Percentiles rank a stretch among this genome's conserved stretches.
phyloP scores from a whole-genome alignment of 1,140 invertebrate genomes.

The Papilio aristodemus region DNA sequence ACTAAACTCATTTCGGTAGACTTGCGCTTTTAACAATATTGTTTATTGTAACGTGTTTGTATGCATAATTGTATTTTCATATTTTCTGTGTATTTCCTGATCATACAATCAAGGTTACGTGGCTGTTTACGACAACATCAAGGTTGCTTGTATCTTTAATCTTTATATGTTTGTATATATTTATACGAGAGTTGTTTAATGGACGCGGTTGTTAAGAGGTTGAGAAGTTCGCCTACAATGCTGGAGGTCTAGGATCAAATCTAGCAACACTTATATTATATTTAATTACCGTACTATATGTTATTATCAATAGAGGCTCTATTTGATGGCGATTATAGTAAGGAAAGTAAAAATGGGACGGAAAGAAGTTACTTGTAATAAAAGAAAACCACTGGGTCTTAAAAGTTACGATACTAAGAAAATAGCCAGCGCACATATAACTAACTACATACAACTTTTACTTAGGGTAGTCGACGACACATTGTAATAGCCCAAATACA shows the following conservation, averaged over 20 bases:
- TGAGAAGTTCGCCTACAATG: not conserved
- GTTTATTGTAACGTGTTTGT: not conserved
- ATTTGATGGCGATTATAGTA: too few relatives aligned
- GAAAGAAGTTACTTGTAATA: too few relatives aligned
- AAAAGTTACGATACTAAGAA: too few relatives aligned
- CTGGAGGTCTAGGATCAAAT: not conserved
- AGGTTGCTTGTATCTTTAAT: constrained; percentile 22
- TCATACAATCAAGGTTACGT: constrained; percentile 8
- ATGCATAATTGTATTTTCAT: constrained; percentile 8
- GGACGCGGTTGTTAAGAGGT: not conserved
- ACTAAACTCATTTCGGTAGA: not conserved
- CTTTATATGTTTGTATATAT: constrained; percentile 16
- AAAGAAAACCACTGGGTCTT: too few relatives aligned
- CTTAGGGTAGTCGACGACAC: too few relatives aligned
- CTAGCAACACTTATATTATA: not conserved
- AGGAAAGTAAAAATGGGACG: too few relatives aligned
- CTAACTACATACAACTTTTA: too few relatives aligned
- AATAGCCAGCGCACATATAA: too few relatives aligned
- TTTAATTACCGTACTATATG: too few relatives aligned
- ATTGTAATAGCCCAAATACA: too few relatives aligned
- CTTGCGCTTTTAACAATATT: not conserved
- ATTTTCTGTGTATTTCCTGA: constrained; percentile 20
- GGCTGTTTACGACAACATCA: constrained; percentile 17
- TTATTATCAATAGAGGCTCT: too few relatives aligned
- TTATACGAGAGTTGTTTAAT: not conserved